Evolutionary conservation across 2,797 vertebrate species (phyloP).

Genomic region (Phataginus tetradactyla): DNA sequence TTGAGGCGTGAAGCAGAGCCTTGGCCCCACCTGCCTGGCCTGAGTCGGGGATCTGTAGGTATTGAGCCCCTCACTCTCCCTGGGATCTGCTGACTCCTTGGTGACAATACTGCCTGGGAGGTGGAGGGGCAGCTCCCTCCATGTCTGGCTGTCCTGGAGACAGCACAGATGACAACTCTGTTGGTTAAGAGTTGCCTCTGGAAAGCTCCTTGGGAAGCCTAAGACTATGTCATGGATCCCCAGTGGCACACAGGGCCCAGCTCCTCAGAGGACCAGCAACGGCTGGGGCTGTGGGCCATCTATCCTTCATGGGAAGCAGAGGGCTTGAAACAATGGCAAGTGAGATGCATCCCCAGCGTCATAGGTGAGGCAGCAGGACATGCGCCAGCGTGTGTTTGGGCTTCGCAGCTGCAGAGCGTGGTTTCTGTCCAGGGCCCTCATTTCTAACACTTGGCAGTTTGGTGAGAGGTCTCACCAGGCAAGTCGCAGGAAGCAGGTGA

Average conservation of each 20-base stretch:
- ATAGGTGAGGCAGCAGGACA: background rate
- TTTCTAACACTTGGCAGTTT: background rate
- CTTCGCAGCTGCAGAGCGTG: background rate
- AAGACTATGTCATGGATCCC: background rate
- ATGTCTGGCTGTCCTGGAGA: background rate
- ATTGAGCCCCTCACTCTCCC: accelerated
- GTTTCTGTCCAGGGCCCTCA: background rate
- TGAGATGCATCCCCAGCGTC: accelerated
- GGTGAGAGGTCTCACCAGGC: background rate
- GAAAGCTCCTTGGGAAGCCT: background rate
- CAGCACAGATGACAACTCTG: background rate
- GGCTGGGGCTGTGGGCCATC: accelerated
- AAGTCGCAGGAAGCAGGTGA: background rate
- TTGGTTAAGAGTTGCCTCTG: background rate
- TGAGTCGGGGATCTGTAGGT: background rate
- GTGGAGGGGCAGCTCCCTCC: background rate
- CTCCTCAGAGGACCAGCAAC: background rate
- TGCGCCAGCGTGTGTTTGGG: background rate
- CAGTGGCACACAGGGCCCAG: accelerated
- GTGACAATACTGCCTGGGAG: background rate
- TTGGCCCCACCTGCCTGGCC: background rate
- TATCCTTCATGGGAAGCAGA: background rate
- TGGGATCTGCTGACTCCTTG: background rate
- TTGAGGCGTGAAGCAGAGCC: background rate
- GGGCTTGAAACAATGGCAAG: background rate